Base-by-base conservation (phyloP, 2,797 vertebrate genomes). In the Somateria mollissima region DNA sequence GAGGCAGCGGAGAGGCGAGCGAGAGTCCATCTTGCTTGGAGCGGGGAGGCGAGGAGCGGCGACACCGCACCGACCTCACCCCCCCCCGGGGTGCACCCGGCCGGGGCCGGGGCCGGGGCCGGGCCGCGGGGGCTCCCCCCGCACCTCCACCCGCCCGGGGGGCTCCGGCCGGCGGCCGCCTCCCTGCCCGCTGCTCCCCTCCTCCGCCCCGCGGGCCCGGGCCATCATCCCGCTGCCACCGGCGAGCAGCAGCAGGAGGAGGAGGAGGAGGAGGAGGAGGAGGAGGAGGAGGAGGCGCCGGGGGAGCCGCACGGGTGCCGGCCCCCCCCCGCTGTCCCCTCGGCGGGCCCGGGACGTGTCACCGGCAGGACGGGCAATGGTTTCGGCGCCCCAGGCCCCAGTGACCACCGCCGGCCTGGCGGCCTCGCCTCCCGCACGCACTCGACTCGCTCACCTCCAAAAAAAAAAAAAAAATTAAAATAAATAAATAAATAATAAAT, bases 21-120 rank as follows among this genome's bases (percentile, higher is more conserved):
- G 95, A 95, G 92, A 99, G 99, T 99, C 99, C 99, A 99, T 99
- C 99, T 99, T 99, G 99, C 99, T 98, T 99, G 96, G 98, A 98
- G 98, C 98, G 98, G 98, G 98, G 98, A 97, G 98, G 97, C 96
- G 92, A 83, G 86, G 85, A 89, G 96, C 96, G 95, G 96, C 96
- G 98, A 96, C 98, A 98, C 98, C 98, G 97, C 97, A 96, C 88
- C 98, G 98, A 98, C 98, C 98, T 98, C 97, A 98, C 98, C 98
- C 97, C 98, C 97, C 98, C 97, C 62, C 82, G 92, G 94, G 87
- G 95, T 98, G 98, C 97, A 98, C 97, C 98, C 97, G 92, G 92
- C 96, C 97, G 96, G 97, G 90, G 96, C 2, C 4, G 96, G 95
- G 87, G 71, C 24, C 37, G 75, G 74, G 45, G 39, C 45, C 34